Evolutionary conservation across 2,888 invertebrate species (phyloP).

Genomic region (Tridacna crocea): DNA sequence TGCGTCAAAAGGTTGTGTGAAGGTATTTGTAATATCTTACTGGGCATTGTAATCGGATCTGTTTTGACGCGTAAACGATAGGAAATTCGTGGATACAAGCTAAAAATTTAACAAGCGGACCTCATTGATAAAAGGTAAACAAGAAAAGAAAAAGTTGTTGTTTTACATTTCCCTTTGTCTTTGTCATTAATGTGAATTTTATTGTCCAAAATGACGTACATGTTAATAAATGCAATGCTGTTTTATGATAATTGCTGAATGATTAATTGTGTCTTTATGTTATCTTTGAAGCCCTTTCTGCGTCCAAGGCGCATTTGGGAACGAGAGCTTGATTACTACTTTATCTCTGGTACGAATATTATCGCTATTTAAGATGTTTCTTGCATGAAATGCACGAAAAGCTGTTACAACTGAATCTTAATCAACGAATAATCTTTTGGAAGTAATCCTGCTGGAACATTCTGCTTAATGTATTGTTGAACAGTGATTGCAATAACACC

Average conservation of each 20-base stretch:
- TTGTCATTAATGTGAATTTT: too few species aligned
- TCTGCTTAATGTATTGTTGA: too few species aligned
- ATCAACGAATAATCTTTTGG: too few species aligned
- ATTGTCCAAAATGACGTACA: not conserved
- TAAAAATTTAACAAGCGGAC: too few species aligned
- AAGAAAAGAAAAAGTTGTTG: too few species aligned
- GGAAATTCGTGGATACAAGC: too few species aligned
- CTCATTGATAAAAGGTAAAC: too few species aligned
- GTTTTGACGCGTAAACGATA: too few species aligned
- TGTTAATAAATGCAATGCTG: not conserved
- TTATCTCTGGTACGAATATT: constrained; percentile 48
- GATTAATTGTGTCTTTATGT: not conserved
- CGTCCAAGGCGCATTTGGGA: constrained; percentile 59
- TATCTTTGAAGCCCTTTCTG: constrained; percentile 47
- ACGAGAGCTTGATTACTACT: constrained; percentile 57
- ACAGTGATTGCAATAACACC: too few species aligned
- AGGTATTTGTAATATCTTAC: constrained; percentile 20
- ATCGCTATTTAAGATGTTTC: not conserved
- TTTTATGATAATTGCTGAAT: not conserved
- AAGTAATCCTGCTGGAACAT: too few species aligned
- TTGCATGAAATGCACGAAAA: constrained; percentile 15
- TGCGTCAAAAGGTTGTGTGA: constrained; percentile 52
- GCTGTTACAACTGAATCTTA: not conserved
- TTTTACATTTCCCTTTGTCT: too few species aligned
- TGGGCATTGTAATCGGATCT: too few species aligned